phyloP scores from a whole-genome alignment of 2,113 vertebrate species.

The Erythrolamprus reginae region DNA sequence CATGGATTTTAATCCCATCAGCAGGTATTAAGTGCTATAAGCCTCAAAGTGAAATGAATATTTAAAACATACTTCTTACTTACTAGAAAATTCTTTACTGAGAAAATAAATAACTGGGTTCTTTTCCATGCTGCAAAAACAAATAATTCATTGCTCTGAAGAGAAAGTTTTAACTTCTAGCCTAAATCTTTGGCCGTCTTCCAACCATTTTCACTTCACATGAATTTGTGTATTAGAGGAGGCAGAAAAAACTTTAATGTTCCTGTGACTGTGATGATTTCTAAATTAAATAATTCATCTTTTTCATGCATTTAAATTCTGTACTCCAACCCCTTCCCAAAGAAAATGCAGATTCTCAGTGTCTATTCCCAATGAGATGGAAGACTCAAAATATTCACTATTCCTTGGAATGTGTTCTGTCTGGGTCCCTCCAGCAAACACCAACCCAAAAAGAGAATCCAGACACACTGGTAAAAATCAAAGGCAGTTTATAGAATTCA shows the following conservation, averaged over 20 bases:
- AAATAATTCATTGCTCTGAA: constrained; percentile 2
- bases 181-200: constrained; percentile 10
- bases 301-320: constrained; percentile 4
- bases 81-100: background rate
- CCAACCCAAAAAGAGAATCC: too few species aligned
- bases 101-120: constrained; percentile 6
- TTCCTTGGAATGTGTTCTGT: background rate
- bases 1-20: constrained; percentile 1
- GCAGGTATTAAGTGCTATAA: constrained; percentile 4
- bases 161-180: constrained; percentile 1
- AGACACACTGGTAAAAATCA: too few species aligned
- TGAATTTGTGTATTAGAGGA: constrained; percentile 2
- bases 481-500: too few species aligned
- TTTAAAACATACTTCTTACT: constrained; percentile 3
- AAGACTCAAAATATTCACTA: background rate
- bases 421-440: too few species aligned
- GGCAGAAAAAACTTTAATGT: background rate
- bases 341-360: background rate
- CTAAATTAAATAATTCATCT: constrained; percentile 29
- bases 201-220: constrained; percentile 18
- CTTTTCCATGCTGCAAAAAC: background rate
- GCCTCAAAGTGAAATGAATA: constrained; percentile 15
- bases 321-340: background rate
- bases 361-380: constrained; percentile 3
- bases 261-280: constrained; percentile 18